These are phyloP conservation scores for Rhynchotus rufescens DNA, from an alignment of 2,797 vertebrate genomes.

Conservation along the genomic window DNA sequence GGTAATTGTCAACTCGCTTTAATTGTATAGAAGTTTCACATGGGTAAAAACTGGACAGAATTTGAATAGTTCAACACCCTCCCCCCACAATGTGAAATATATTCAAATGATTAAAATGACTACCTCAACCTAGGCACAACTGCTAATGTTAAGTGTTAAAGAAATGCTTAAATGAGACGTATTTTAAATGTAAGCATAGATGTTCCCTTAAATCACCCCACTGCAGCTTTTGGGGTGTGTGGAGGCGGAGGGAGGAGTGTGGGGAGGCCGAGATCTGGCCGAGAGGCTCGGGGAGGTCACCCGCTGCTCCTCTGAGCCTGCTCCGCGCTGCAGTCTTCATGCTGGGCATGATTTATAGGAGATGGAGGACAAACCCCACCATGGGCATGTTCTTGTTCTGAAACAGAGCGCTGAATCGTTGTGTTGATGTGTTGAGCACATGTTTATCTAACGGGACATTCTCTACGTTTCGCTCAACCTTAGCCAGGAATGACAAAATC, in stretches of 20 bases:
- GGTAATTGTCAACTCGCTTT: neutral
- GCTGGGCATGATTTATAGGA: neutral
- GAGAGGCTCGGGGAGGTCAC: neutral
- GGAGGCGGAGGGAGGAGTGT: slow-evolving; percentile 10
- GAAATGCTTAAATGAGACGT: slow-evolving; percentile 32
- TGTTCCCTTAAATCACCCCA: neutral
- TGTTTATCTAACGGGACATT: neutral
- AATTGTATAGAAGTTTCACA: neutral
- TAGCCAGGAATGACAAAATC: fast-evolving
- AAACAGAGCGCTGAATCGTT: neutral
- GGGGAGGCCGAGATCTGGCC: neutral
- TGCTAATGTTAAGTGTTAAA: slow-evolving; percentile 55
- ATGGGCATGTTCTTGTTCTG: too few species aligned
- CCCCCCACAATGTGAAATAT: neutral
- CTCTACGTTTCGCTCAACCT: neutral
- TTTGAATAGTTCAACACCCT: neutral
- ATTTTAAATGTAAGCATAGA: slow-evolving; percentile 45
- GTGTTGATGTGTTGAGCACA: neutral
- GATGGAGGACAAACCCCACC: fast-evolving
- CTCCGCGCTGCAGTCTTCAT: neutral
- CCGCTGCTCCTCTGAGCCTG: neutral
- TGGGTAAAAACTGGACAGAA: slow-evolving; percentile 1
- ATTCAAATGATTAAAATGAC: slow-evolving; percentile 32
- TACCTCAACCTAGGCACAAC: slow-evolving; percentile 19
- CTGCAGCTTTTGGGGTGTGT: neutral